Evolutionary conservation across 2,888 invertebrate species (phyloP).

Genomic region (Tetragonula carbonaria): DNA sequence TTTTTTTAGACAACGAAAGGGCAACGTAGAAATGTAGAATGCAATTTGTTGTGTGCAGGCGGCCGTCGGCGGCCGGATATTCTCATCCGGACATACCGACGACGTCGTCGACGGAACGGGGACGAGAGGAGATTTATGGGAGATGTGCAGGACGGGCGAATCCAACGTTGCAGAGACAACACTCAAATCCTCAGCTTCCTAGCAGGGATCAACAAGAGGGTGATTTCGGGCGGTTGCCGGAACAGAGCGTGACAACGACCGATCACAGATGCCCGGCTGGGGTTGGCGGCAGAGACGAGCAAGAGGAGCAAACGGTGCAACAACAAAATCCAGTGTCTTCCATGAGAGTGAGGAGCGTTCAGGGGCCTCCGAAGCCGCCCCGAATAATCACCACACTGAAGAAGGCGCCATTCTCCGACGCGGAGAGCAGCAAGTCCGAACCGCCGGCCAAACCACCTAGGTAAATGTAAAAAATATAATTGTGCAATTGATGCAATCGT

Average conservation of each 20-base stretch:
- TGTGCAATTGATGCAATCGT: too few relatives aligned
- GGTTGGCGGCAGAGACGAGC: conserved; percentile 27
- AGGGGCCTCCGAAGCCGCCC: conserved; percentile 79
- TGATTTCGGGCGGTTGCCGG: conserved; percentile 59
- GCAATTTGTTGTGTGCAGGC: conserved; percentile 37
- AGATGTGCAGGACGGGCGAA: conserved; percentile 48
- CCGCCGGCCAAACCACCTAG: conserved; percentile 78
- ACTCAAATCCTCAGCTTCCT: conserved; percentile 78
- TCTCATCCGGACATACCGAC: conserved; percentile 74
- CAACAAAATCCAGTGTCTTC: conserved; percentile 77
- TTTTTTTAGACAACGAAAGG: not conserved
- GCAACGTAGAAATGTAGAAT: not conserved
- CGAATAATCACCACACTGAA: conserved; percentile 79
- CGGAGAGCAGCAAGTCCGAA: conserved; percentile 68
- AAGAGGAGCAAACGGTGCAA: conserved; percentile 63
- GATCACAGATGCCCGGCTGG: conserved; percentile 45
- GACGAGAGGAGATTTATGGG: conserved; percentile 66
- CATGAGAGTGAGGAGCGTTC: conserved; percentile 65
- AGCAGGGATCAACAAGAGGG: conserved; percentile 61
- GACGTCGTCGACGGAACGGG: conserved; percentile 46
- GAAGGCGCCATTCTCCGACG: conserved; percentile 71
- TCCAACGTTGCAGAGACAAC: conserved; percentile 75
- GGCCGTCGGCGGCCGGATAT: conserved; percentile 67
- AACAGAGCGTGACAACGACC: conserved; percentile 49
- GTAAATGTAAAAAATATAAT: conserved; percentile 50